Conservation (phyloP, 2,113 vertebrate genomes). For the Gallinago jamesoni region DNA sequence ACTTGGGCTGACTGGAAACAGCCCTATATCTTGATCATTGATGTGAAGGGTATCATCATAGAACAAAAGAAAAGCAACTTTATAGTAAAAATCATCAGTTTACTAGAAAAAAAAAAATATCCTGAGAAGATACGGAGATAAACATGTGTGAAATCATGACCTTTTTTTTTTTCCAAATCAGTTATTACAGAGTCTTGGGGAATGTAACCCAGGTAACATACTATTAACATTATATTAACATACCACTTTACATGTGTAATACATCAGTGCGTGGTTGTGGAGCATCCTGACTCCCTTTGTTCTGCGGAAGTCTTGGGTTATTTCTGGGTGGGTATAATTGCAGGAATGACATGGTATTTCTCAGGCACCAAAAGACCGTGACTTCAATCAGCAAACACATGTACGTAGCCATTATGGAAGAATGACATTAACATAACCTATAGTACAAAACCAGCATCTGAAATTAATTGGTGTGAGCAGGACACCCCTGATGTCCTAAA, state of each 20-base stretch:
- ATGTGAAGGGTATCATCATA: neutral
- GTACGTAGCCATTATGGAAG: neutral
- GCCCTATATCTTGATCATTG: neutral
- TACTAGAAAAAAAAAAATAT: neutral
- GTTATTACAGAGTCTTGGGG: neutral
- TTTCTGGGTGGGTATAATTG: constrained; percentile 14
- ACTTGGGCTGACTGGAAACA: neutral
- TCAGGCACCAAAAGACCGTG: neutral
- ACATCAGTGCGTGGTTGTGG: neutral
- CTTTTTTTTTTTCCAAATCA: neutral
- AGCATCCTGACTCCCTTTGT: neutral
- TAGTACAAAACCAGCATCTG: neutral
- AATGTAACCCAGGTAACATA: neutral
- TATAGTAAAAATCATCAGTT: neutral
- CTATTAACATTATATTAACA: neutral
- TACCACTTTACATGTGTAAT: neutral
- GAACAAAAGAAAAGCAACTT: neutral
- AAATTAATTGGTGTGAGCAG: neutral
- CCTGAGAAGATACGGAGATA: neutral
- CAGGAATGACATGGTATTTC: neutral
- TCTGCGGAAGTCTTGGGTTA: neutral
- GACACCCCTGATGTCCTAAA: neutral
- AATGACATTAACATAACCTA: neutral
- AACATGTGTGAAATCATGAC: neutral
- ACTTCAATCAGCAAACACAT: neutral